Conservation (phyloP, 2,797 vertebrate species). For the Lepus oiostolus region DNA sequence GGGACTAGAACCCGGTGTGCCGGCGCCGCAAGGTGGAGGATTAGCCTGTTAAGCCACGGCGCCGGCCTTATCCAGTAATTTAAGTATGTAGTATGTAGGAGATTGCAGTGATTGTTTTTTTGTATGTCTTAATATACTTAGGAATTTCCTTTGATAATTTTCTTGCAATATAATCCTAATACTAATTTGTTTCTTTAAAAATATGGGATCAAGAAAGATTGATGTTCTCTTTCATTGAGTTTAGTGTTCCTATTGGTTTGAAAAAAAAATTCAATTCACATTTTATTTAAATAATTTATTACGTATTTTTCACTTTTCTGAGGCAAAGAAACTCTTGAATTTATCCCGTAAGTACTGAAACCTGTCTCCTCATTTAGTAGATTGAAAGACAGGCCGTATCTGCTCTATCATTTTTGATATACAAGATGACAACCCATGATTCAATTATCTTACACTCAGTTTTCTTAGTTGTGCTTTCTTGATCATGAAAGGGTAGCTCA, state of each 20-base stretch:
- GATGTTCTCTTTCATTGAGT: background rate
- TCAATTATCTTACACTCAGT: background rate
- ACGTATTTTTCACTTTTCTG: background rate
- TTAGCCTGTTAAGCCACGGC: no score
- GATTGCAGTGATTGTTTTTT: background rate
- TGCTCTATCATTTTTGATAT: background rate
- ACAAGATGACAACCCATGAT: background rate
- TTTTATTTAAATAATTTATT: conserved; percentile 37
- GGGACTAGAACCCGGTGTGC: no score
- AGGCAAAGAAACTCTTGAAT: background rate
- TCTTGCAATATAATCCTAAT: background rate
- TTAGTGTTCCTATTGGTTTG: background rate
- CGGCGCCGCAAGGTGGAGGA: no score
- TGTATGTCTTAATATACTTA: background rate
- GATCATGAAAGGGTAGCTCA: background rate
- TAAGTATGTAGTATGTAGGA: background rate
- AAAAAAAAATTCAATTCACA: background rate
- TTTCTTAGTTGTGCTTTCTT: background rate
- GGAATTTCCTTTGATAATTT: background rate
- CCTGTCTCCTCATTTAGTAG: background rate
- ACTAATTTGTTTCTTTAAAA: background rate
- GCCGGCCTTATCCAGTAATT: background rate
- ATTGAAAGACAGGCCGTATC: background rate
- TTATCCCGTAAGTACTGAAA: background rate
- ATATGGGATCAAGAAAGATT: background rate